Conservation (phyloP, 2,113 vertebrate species). For the human region DNA sequence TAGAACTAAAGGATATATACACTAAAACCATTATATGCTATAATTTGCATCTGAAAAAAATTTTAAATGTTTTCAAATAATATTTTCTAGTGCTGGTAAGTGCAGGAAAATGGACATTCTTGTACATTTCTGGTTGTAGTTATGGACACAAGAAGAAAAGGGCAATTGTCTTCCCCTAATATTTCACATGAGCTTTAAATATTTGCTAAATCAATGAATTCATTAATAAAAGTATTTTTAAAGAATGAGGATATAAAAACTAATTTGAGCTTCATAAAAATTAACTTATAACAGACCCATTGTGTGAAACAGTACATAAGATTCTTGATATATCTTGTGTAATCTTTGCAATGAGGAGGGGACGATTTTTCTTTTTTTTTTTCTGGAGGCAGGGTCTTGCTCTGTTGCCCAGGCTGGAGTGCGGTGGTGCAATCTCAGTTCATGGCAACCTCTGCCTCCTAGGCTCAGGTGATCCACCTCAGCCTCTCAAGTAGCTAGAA, state of each 20-base stretch:
- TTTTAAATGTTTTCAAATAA: not conserved
- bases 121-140: not conserved
- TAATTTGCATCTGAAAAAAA: not conserved
- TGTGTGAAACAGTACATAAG: not conserved
- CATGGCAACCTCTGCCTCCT: too few species aligned
- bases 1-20: not conserved
- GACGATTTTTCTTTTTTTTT: not conserved
- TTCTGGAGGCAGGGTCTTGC: too few species aligned
- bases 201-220: not conserved
- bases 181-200: not conserved
- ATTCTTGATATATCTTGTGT: not conserved
- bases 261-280: conserved; percentile 23
- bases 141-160: not conserved
- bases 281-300: not conserved
- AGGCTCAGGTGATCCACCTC: too few species aligned
- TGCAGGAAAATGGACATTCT: not conserved
- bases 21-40: not conserved
- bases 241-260: not conserved
- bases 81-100: not conserved
- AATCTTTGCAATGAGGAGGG: not conserved
- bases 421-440: too few species aligned
- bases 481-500: too few species aligned
- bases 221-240: not conserved
- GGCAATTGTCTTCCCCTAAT: not conserved
- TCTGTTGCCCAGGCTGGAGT: too few species aligned